Base-by-base conservation (phyloP, 1,140 invertebrate genomes). In the Lethrus apterus region DNA sequence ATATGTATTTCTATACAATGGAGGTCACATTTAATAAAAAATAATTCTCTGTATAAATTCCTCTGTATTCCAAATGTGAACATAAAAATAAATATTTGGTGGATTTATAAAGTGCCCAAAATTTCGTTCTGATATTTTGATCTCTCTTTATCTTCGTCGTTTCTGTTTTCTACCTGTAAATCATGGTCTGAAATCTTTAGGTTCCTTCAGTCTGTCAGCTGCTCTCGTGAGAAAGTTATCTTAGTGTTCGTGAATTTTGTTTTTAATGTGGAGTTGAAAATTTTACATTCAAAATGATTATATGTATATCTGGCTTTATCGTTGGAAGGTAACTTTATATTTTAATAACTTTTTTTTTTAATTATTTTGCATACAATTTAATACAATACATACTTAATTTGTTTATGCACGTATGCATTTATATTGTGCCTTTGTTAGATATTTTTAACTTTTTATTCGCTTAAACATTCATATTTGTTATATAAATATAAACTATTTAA, bases 301-400 rank as follows among this genome's bases (percentile, higher is more conserved):
- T 78, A 63, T 79, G 76, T 61, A 75, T 79, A 59, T 78, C 76
- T 42, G 77, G 77, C 71, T 78, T 78, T 70, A 71, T 72, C 67
- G 76, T 74, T 68, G 76, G 76, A 76, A 75, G 64, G 77, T 76
- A 61, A 46, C 24, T 35, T 7, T 7, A 18, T 7, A 38, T 38
- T 38, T 38, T 4, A 18, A 38, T 38, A 7, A 18, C 5, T 7
- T 7, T 17, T 14, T 31, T 32, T 33, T 32, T 24, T 18, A 31
- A 32, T 32, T 11, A 21, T 38, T 18, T 18, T 19, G 8, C n/a
- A n/a, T n/a, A n/a, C n/a, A n/a, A n/a, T n/a, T n/a, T n/a, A n/a
- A n/a, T n/a, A n/a, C n/a, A n/a, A n/a, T n/a, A n/a, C n/a, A n/a
- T n/a, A n/a, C n/a, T n/a, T n/a, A n/a, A n/a, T n/a, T n/a, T n/a